Evolutionary conservation across 2,113 vertebrate genomes (phyloP), one percentile per base, ranked within the genome.

Genomic region (Melanostigma gelatinosum): DNA sequence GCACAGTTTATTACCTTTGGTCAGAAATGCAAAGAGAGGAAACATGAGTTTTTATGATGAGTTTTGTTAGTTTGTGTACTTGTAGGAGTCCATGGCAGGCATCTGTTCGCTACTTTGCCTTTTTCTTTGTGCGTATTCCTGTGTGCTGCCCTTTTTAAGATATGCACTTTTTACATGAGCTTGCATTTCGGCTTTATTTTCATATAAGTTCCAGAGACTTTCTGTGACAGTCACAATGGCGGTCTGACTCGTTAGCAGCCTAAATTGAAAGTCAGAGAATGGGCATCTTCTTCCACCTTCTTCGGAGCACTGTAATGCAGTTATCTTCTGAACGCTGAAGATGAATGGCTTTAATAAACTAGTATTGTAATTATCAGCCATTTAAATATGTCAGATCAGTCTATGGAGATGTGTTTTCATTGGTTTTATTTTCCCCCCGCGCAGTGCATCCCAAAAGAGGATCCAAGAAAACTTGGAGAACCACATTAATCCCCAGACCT

Each of bases 31-130:
- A 67, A 57, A 77, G 58, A 85, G 61, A 48, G 29, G 72, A 76
- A 75, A 74, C 74, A 70, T 57, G 18, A 27, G 52, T 77, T 80
- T 85, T 83, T 61, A 82, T 75, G 86, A 66, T 48, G 48, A 36
- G 44, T 22, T 40, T 71, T 75, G 57, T 68, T 58, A 34, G 42
- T 77, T 65, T 82, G 54, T 65, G 77, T 60, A 24, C 15, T 15
- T 40, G 40, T 8, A 70, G 24, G 18, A 64, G 48, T 68, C 48
- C 8, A 36, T 75, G 32, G 32, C n/a, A 48, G 46, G 58, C 63
- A 74, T 82, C 58, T 77, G 68, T 52, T 68, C 20, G 34, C 22
- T 65, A 48, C 79, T 80, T 84, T 58, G 22, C 54, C 66, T 6
- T 62, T 68, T 24, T 80, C 13, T 61, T 7, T 61, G 34, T 57